phyloP scores from a whole-genome alignment of 2,797 vertebrate species.

The Prionace glauca region DNA sequence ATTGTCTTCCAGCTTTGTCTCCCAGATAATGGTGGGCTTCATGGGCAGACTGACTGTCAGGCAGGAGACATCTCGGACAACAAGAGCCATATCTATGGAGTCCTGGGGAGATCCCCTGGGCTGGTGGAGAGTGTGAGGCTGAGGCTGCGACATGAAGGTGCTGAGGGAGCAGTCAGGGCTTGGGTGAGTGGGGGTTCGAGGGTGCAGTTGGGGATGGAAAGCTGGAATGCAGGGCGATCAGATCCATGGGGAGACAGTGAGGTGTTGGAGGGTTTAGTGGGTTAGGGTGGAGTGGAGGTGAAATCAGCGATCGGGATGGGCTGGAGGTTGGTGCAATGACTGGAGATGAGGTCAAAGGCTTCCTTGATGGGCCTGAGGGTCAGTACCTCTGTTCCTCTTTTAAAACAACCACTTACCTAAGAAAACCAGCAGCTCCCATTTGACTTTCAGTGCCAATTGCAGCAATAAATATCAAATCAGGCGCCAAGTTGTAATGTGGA shows the following conservation, averaged over 20 bases:
- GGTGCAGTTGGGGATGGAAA: no score
- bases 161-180: background rate
- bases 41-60: background rate
- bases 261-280: background rate
- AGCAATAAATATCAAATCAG: background rate
- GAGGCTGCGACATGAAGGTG: no score
- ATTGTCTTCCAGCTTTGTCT: background rate
- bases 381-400: no score
- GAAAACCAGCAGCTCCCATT: background rate
- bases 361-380: background rate
- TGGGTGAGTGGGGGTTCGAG: background rate
- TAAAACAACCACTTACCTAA: background rate
- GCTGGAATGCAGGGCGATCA: no score
- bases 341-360: background rate
- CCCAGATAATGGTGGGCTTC: background rate
- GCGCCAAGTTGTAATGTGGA: background rate
- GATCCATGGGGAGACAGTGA: no score
- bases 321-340: background rate
- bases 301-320: no score
- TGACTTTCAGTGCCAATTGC: background rate
- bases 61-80: background rate
- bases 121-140: background rate
- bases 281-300: background rate
- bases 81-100: no score
- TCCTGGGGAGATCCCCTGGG: background rate